Evolutionary conservation across 2,888 invertebrate species (phyloP).

Genomic region (Troglohyphantes excavatus): DNA sequence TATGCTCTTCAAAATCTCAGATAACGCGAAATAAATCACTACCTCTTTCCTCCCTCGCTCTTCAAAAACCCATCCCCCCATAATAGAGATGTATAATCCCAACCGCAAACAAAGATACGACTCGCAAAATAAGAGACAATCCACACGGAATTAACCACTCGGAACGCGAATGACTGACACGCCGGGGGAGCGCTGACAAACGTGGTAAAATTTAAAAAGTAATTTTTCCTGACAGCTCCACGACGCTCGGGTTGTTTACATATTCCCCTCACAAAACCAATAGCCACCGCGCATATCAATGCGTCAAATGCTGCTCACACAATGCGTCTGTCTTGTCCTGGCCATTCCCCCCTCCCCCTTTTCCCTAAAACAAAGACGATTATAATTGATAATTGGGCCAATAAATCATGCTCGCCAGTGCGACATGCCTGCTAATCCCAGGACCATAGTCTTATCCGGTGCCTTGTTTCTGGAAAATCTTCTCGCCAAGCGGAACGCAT

Average conservation of each 20-base stretch:
- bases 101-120: neutral
- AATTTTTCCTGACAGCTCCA: slow-evolving; percentile 17
- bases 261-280: slow-evolving; percentile 45
- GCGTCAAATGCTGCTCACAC: slow-evolving; percentile 10
- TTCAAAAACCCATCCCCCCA: neutral
- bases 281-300: slow-evolving; percentile 47
- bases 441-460: slow-evolving; percentile 19
- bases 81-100: neutral
- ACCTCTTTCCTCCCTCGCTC: neutral
- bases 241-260: slow-evolving; percentile 30
- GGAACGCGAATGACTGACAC: slow-evolving; percentile 35
- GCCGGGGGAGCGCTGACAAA: slow-evolving; percentile 37
- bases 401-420: slow-evolving; percentile 29
- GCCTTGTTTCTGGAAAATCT: slow-evolving; percentile 46
- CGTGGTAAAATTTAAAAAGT: slow-evolving; percentile 16
- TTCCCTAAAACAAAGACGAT: slow-evolving; percentile 36
- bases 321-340: neutral
- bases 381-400: slow-evolving; percentile 31
- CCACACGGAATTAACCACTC: neutral
- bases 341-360: neutral
- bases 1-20: neutral
- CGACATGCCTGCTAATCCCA: slow-evolving; percentile 18
- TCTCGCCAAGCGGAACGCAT: slow-evolving; percentile 42
- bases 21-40: neutral
- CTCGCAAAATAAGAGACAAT: neutral